phyloP scores from a whole-genome alignment of 1,140 invertebrate species.

The Mylabris phalerata region DNA sequence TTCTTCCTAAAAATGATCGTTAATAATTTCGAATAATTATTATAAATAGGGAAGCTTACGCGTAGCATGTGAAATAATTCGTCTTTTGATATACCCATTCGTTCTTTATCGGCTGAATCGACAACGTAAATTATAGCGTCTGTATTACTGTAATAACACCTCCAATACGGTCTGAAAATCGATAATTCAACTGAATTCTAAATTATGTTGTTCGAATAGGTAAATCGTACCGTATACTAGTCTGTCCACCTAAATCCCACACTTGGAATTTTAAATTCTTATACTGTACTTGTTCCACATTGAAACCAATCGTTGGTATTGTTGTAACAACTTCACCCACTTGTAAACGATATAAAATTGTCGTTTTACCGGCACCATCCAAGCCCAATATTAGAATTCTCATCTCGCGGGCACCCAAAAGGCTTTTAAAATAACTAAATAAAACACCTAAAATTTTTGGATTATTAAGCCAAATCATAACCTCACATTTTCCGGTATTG shows the following conservation, averaged over 20 bases:
- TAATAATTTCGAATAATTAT: neutral
- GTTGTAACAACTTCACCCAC: slow-evolving; percentile 99
- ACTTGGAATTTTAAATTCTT: slow-evolving; percentile 96
- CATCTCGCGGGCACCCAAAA: slow-evolving; percentile 92
- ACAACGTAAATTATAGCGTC: slow-evolving; percentile 99
- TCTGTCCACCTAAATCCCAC: slow-evolving; percentile 98
- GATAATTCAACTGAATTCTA: neutral
- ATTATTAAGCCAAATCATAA: neutral
- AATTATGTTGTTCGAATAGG: neutral
- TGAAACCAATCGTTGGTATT: slow-evolving; percentile 97
- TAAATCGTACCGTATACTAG: slow-evolving; percentile 61
- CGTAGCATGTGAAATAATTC: slow-evolving; percentile 95
- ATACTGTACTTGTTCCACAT: slow-evolving; percentile 94
- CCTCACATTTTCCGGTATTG: neutral
- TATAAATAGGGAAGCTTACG: slow-evolving; percentile 38
- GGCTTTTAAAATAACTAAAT: slow-evolving; percentile 89
- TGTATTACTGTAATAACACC: slow-evolving; percentile 99
- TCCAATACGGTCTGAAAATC: slow-evolving; percentile 90
- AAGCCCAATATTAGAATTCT: slow-evolving; percentile 95
- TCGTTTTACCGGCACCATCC: slow-evolving; percentile 98
- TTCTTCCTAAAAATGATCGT: slow-evolving; percentile 68
- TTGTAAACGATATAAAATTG: slow-evolving; percentile 96
- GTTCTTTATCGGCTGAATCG: slow-evolving; percentile 95
- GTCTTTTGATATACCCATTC: slow-evolving; percentile 98
- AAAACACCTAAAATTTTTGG: slow-evolving; percentile 69